Evolutionary conservation across 2,113 vertebrate genomes (phyloP).

Genomic region (Dicaeum eximium): DNA sequence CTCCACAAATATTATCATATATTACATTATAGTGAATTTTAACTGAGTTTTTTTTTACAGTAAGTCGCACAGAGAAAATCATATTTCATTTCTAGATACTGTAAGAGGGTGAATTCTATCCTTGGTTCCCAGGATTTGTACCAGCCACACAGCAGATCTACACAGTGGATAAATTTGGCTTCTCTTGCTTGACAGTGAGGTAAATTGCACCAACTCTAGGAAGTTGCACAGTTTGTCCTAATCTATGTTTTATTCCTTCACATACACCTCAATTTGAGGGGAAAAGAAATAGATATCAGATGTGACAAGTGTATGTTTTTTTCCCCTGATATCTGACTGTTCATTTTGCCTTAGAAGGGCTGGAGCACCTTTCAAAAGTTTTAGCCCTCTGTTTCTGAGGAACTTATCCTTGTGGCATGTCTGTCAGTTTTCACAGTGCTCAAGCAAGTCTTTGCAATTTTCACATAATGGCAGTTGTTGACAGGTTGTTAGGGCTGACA

Average conservation of each 20-base stretch:
- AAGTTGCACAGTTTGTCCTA: conserved; percentile 52
- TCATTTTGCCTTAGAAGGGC: conserved; percentile 85
- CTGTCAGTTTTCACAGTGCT: conserved; percentile 89
- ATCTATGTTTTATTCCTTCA: conserved; percentile 73
- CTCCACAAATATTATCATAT: accelerated
- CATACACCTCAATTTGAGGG: conserved; percentile 72
- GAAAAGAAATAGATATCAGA: conserved; percentile 81
- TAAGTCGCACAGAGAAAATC: background rate
- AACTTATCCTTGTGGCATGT: conserved; percentile 90
- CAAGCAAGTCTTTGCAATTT: conserved; percentile 79
- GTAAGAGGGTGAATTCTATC: background rate
- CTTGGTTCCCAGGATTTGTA: background rate
- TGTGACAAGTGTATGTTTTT: conserved; percentile 78
- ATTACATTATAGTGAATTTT: background rate
- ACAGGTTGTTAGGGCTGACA: conserved; percentile 88
- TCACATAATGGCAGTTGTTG: conserved; percentile 85
- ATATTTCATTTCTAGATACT: background rate
- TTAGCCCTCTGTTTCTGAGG: conserved; percentile 80
- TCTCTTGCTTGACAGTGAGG: conserved; percentile 24
- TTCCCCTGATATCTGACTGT: conserved; percentile 83
- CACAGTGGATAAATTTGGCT: background rate
- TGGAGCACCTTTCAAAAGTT: conserved; percentile 86
- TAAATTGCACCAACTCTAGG: conserved; percentile 45
- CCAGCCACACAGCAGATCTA: background rate
- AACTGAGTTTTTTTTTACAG: background rate